These are phyloP conservation scores for Druon quercuslanigerum DNA, from an alignment of 1,140 invertebrate genomes.

Conservation along the genomic window DNA sequence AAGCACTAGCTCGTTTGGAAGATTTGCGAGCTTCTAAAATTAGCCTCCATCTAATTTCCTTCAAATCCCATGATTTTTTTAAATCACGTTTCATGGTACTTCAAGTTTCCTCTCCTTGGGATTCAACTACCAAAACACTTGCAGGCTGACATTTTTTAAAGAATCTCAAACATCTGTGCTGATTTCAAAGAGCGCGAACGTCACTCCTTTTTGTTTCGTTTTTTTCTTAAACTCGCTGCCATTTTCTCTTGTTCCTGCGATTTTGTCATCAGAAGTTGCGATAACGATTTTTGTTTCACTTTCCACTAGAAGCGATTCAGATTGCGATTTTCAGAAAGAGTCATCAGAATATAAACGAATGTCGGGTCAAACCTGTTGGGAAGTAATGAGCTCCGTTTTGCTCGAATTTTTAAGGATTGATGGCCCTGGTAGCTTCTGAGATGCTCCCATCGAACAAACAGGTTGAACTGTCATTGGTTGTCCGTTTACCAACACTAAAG, in stretches of 20 bases:
- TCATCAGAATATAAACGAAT: conserved; percentile 42
- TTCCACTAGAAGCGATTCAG: neutral
- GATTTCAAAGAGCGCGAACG: neutral
- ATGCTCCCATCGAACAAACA: conserved; percentile 46
- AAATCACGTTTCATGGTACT: neutral
- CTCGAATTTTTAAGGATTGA: conserved; percentile 76
- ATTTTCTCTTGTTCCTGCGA: neutral
- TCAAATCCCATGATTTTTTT: no score
- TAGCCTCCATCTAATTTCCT: neutral
- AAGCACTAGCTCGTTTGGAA: conserved; percentile 9
- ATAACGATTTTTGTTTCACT: neutral
- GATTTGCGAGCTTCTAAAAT: neutral
- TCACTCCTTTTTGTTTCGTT: neutral
- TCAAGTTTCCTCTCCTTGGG: neutral
- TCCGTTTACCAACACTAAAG: conserved; percentile 79
- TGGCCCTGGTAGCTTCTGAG: conserved; percentile 74
- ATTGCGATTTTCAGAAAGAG: conserved; percentile 3
- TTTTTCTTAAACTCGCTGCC: neutral
- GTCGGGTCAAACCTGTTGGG: conserved; percentile 69
- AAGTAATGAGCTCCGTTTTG: conserved; percentile 71
- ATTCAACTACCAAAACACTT: neutral
- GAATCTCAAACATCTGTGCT: neutral
- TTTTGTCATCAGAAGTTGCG: neutral
- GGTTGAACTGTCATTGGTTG: conserved; percentile 75
- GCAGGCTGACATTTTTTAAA: neutral